Percentiles rank a stretch among this genome's conserved stretches.
Conservation (phyloP, 92 coral and sea anemone genomes). For the Porites cylindrica region DNA sequence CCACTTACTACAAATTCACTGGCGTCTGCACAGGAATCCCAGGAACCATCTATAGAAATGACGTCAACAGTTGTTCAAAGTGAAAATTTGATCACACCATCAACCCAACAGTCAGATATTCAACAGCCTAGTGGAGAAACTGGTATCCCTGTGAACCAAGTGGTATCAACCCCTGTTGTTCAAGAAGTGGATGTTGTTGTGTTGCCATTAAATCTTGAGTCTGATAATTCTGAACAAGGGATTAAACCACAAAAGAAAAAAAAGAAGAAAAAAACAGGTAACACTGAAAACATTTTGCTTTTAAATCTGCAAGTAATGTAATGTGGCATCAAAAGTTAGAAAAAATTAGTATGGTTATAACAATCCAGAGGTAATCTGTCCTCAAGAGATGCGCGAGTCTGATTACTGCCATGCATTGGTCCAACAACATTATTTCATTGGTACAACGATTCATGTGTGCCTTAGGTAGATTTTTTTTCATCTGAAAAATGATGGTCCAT, state of each 20-base stretch:
- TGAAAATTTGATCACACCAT: no score
- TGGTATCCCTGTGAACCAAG: neutral
- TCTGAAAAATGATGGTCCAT: no score
- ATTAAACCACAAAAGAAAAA: neutral
- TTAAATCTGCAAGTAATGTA: no score
- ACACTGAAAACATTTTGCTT: neutral
- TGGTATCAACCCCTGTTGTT: neutral
- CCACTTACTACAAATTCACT: neutral
- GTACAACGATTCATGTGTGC: no score
- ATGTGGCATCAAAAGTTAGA: no score
- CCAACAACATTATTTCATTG: no score
- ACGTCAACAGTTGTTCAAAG: neutral
- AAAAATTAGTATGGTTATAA: no score
- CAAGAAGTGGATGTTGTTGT: constrained; percentile 40
- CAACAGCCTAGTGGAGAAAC: neutral
- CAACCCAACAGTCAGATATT: neutral
- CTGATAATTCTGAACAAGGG: neutral
- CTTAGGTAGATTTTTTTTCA: no score
- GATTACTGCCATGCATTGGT: no score
- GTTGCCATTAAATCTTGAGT: constrained; percentile 1
- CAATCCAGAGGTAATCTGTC: no score
- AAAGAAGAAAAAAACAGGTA: constrained; percentile 8
- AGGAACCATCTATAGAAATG: neutral
- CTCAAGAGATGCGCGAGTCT: no score
- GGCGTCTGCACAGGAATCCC: neutral